These are phyloP conservation scores for Pollenia amentaria DNA, from an alignment of 2,888 invertebrate genomes.

Conservation along the genomic window DNA sequence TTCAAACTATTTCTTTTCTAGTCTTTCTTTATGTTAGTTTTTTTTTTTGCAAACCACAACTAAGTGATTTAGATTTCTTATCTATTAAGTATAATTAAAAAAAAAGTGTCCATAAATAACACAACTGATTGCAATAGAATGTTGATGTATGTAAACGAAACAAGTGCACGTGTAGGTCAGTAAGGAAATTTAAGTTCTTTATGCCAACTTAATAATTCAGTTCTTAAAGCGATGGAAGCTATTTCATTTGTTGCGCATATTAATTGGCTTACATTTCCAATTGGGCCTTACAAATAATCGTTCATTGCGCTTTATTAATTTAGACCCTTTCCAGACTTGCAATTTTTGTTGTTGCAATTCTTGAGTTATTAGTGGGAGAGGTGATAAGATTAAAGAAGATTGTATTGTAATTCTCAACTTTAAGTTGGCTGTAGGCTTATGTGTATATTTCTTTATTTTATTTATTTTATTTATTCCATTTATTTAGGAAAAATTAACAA, in stretches of 20 bases:
- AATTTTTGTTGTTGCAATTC: no score
- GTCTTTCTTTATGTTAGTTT: neutral
- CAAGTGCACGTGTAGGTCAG: constrained; percentile 66
- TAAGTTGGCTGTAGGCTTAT: no score
- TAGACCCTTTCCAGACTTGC: neutral
- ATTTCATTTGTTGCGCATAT: neutral
- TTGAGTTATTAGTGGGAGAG: no score
- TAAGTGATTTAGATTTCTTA: constrained; percentile 62
- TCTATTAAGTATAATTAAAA: constrained; percentile 49
- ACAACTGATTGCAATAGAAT: constrained; percentile 47
- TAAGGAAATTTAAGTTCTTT: constrained; percentile 14
- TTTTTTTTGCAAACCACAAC: constrained; percentile 57
- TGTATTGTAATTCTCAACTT: no score
- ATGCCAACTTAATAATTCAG: neutral
- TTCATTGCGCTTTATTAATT: constrained; percentile 59
- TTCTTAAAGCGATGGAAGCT: neutral
- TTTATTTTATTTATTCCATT: no score
- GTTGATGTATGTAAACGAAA: constrained; percentile 27
- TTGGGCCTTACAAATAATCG: constrained; percentile 47
- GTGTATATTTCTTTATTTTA: no score
- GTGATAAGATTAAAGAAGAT: no score
- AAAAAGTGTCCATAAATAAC: constrained; percentile 13
- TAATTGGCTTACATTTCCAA: constrained; percentile 57
- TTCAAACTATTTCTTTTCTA: constrained; percentile 23
- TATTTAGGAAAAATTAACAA: no score